Base-by-base conservation (phyloP, 2,797 vertebrate species). In the Sebastes hubbsi region DNA sequence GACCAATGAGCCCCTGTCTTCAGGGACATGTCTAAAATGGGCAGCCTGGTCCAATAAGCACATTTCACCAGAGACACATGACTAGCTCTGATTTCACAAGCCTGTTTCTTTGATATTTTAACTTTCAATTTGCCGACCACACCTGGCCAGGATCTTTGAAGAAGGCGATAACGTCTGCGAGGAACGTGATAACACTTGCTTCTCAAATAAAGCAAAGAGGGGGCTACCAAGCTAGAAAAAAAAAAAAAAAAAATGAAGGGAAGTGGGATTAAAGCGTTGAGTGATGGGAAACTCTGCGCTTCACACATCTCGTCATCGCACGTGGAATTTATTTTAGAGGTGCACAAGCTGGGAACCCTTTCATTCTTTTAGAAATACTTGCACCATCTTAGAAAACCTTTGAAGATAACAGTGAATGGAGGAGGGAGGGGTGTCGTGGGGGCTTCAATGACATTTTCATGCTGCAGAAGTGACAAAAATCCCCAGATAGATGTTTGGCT, bases 321-420 rank as follows among this genome's bases (percentile, higher is more conserved):
- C 55, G 36, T 80, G 74, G 90, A 91, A 91, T 88, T 87, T 89
- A 87, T 87, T 91, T 91, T 58, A 77, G 77, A 71, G 74, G 72
- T 74, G 58, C 61, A 68, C 74, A 80, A 75, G 81, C 70, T 60
- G 69, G 71, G n/a, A 74, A 85, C 58, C 72, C 71, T 94, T 93
- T 93, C 71, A 86, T 88, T 91, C 79, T 91, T 91, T 92, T 70
- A 88, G 83, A 91, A 87, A 88, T 84, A 86, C 52, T 81, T 75
- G 76, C 70, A 54, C 60, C 84, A 91, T 92, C 91, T 89, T 65
- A 73, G 88, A 88, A 88, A 79, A 89, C 64, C 81, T 94, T 91
- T 94, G 92, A 93, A 93, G 93, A 94, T 94, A 91, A 90, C 83
- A 64, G 78, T 36, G 70, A 91, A 90, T 29, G 34, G 29, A 22